Base-by-base conservation (phyloP, 2,888 invertebrate genomes). In the Polylopha cassiicola region DNA sequence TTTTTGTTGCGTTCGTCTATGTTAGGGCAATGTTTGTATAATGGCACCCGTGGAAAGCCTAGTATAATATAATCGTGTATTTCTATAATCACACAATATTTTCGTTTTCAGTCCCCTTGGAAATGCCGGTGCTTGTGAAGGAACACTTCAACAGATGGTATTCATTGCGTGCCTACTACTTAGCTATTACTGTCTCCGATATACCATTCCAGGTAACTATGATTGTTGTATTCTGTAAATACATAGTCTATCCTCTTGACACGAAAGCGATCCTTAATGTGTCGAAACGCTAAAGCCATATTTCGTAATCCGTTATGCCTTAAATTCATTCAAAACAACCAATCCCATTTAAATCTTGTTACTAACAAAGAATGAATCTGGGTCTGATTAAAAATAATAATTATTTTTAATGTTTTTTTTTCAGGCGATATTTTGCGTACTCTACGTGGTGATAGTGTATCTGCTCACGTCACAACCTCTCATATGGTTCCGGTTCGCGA, bases 131-230 rank as follows among this genome's bases (percentile, higher is more conserved):
- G 34, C 87, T 98, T 58, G 87, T 97, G 31, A 93, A 97, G 64
- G 98, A 98, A 76, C 96, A 97, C 75, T 94, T 98, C 71, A 98
- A 98, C 80, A 89, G 98, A 58, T 98, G 98, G 98, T 98, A 98
- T 72, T 97, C 97, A 23, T 82, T 98, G 18, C 92, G 95, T 53
- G 94, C 97, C 0, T 98, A 98, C 75, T 98, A 98, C 71, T 82
- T 98, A 59, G 98, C 98, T 9, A 97, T 98, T 61, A 98, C 98
- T 0, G 90, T 97, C 43, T 97, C 98, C 0, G 98, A 98, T 81
- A 88, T 98, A 85, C 98, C 98, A n/a, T 98, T 98, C 82, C 98
- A 98, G 91, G 97, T 97, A 81, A 62, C 42, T 43, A 9, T 7
- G 6, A 9, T 2, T 41, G 4, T 2, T n/a, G 2, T 15, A 9